phyloP scores from a whole-genome alignment of 2,888 invertebrate species.

The Agriopis aurantiaria region DNA sequence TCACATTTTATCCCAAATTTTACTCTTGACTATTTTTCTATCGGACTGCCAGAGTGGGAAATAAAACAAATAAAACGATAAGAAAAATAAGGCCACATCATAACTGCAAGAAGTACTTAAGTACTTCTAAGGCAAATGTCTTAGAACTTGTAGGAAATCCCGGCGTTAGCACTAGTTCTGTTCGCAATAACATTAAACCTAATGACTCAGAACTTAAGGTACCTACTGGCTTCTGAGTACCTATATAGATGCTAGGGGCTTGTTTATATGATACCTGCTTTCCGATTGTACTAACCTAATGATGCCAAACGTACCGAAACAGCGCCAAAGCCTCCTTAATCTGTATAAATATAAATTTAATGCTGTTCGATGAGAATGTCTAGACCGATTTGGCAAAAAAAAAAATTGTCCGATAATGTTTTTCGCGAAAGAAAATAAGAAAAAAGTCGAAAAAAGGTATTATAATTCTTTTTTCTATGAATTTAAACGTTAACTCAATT shows the following conservation, averaged over 20 bases:
- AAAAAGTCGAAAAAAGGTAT: no score
- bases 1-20: no score
- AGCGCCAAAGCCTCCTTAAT: no score
- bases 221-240: conserved; percentile 6
- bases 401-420: no score
- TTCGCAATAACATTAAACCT: conserved; percentile 29
- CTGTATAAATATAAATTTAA: no score
- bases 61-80: background rate
- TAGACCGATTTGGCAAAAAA: no score
- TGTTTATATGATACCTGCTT: background rate
- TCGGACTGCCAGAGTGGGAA: no score
- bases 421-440: no score
- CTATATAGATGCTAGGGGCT: background rate
- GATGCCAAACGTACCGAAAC: background rate
- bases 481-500: no score
- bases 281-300: background rate
- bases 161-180: conserved; percentile 25
- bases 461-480: no score
- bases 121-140: conserved; percentile 16
- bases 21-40: no score
- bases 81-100: background rate
- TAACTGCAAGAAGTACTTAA: conserved; percentile 4
- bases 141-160: conserved; percentile 20
- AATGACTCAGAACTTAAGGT: conserved; percentile 33
- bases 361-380: no score